Conservation (phyloP, 2,888 invertebrate genomes). For the Euspilapteryx auroguttella region DNA sequence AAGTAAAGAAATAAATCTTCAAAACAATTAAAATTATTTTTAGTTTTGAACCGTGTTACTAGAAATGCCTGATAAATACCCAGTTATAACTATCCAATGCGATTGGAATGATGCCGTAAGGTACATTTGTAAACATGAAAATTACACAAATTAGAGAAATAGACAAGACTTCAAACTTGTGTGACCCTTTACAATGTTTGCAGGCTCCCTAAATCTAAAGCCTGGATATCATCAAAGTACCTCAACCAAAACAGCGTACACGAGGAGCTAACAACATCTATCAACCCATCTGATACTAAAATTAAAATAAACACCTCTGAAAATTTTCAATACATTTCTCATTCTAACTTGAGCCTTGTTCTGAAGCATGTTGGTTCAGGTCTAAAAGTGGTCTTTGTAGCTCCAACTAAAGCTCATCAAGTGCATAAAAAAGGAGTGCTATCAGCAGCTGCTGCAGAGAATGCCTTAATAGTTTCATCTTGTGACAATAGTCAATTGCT, state of each 20-base stretch:
- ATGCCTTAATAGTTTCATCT: constrained; percentile 65
- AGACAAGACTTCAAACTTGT: neutral
- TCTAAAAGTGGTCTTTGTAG: constrained; percentile 47
- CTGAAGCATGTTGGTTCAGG: constrained; percentile 40
- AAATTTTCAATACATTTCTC: constrained; percentile 37
- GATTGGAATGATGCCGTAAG: constrained; percentile 58
- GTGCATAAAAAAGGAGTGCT: constrained; percentile 52
- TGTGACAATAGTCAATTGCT: constrained; percentile 60
- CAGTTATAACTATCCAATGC: constrained; percentile 48
- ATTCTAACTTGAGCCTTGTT: constrained; percentile 35
- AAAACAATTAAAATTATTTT: too few relatives aligned
- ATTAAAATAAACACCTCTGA: constrained; percentile 35
- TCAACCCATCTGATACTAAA: constrained; percentile 30
- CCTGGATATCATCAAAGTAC: constrained; percentile 54
- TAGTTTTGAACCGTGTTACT: too few relatives aligned
- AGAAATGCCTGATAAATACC: too few relatives aligned
- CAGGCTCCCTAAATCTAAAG: constrained; percentile 42
- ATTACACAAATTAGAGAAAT: neutral
- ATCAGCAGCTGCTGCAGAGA: constrained; percentile 61
- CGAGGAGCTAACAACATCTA: constrained; percentile 31
- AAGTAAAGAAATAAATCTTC: too few relatives aligned
- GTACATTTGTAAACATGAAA: constrained; percentile 15
- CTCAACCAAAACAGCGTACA: constrained; percentile 34
- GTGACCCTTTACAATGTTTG: constrained; percentile 10
- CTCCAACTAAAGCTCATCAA: constrained; percentile 46